phyloP scores from a whole-genome alignment of 2,113 vertebrate species.

The Mohoua ochrocephala region DNA sequence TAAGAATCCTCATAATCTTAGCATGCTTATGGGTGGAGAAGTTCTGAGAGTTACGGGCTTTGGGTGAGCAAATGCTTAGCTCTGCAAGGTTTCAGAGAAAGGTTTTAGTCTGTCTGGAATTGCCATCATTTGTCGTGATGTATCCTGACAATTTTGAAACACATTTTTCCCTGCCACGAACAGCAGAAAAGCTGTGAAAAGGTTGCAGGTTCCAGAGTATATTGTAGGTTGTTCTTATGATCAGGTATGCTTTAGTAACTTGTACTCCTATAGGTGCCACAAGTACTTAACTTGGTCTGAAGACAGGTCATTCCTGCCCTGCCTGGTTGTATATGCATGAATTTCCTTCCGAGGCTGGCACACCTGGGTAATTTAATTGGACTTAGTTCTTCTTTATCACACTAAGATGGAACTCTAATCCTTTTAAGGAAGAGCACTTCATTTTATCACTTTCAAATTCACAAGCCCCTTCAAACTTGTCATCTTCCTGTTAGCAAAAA shows the following conservation, averaged over 20 bases:
- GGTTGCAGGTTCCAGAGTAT: background rate
- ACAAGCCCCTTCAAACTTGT: background rate
- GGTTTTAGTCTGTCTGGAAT: background rate
- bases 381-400: background rate
- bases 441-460: background rate
- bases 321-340: background rate
- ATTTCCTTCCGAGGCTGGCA: background rate
- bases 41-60: background rate
- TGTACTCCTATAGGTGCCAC: background rate
- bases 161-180: background rate
- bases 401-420: background rate
- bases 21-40: background rate
- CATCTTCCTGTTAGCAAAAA: background rate
- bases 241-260: background rate
- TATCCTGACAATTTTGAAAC: background rate
- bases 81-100: background rate
- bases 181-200: background rate
- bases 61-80: fast-evolving
- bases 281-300: background rate
- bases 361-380: background rate
- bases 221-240: background rate
- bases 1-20: background rate
- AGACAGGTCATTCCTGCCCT: background rate
- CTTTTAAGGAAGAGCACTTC: background rate
- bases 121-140: background rate